Base-by-base conservation (phyloP, 2,113 vertebrate genomes). In the Chionomys nivalis region DNA sequence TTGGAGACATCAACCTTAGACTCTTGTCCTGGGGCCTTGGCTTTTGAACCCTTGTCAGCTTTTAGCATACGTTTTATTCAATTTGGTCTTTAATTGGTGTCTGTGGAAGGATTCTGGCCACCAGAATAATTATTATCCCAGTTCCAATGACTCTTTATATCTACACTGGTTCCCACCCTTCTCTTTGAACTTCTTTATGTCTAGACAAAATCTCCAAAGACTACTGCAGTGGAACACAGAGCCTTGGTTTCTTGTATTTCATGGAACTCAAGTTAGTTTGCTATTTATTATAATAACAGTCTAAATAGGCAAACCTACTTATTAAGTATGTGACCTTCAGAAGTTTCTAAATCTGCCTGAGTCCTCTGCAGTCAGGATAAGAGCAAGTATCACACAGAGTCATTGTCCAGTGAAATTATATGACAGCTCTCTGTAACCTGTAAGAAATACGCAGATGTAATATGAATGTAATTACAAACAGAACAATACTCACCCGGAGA, bases 61-160 rank as follows among this genome's bases (percentile, higher is more conserved):
- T 61, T 90, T 77, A 90, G 88, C 61, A 9, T 73, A 89, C 73
- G 61, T 92, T 86, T 78, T 65, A 19, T 73, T 91, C 61, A 52
- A 52, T 14, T 8, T 44, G 23, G 76, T 81, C 66, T 92, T 95
- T 97, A 98, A 98, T 97, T 97, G 81, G 88, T 89, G 31, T 95
- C 96, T 82, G 21, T 24, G 49, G 70, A 92, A 95, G 77, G 90
- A 92, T 55, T 77, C 94, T 85, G 86, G 72, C 85, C 36, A 88
- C 52, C 2, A 73, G 58, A 93, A 93, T 92, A 70, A 89, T 94
- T 2, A 4, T 92, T 90, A 77, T 78, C 88, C 81, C 82, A 75
- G 33, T 92, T 52, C 26, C 6, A 28, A 75, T 68, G 66, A 96
- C 92, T 73, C 73, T 94, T 89, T 23, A 7, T 82, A 16, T 75